Conservation (phyloP, 2,113 vertebrate species). For the Cephalopterus ornatus region DNA sequence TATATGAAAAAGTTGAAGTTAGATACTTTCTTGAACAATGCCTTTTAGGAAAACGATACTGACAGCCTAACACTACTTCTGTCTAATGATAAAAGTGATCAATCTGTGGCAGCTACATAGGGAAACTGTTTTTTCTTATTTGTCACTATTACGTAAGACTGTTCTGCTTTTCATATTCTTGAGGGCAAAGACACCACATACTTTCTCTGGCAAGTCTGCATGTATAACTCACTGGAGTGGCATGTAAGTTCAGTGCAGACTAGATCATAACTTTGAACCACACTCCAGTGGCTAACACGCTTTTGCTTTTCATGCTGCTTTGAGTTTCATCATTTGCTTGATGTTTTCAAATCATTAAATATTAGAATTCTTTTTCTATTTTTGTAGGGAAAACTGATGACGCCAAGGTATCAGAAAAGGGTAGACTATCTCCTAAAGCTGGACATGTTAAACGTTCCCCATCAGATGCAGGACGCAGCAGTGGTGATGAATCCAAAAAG, state of each 20-base stretch:
- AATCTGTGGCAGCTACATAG: not conserved
- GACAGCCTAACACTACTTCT: not conserved
- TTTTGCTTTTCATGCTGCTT: conserved; percentile 61
- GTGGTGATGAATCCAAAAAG: conserved; percentile 91
- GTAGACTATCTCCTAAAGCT: conserved; percentile 85
- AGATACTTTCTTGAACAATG: not conserved
- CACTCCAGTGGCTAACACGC: conserved; percentile 13
- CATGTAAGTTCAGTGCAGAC: conserved; percentile 13
- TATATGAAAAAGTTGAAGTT: not conserved
- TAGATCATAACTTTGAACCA: not conserved
- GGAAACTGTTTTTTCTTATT: not conserved
- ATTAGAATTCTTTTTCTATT: conserved; percentile 64
- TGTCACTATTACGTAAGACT: conserved; percentile 18
- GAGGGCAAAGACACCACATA: not conserved
- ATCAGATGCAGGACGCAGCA: conserved; percentile 92
- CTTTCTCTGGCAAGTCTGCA: conserved; percentile 39
- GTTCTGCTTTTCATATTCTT: conserved; percentile 26
- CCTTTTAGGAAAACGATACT: not conserved
- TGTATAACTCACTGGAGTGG: conserved; percentile 9
- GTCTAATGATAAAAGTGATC: not conserved
- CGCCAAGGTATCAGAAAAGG: conserved; percentile 96
- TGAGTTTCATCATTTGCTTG: conserved; percentile 62
- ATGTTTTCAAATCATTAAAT: conserved; percentile 62
- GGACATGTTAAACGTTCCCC: conserved; percentile 90
- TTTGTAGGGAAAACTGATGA: conserved; percentile 93